Conservation (phyloP, 64 coral and sea anemone genomes). For the Stichodactyla helianthus region DNA sequence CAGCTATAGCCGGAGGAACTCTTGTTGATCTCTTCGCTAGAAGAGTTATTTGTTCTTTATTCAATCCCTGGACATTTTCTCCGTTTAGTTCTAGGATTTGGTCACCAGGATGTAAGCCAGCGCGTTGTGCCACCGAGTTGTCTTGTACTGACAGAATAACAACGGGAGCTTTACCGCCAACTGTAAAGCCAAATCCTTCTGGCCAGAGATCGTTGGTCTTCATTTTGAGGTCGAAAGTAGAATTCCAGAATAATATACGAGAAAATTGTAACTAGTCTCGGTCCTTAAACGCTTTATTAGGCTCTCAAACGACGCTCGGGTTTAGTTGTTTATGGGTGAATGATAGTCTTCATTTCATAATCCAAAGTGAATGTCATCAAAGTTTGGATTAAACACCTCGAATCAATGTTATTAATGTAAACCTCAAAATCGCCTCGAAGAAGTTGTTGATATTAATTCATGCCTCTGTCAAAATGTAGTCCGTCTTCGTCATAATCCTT, state of each 20-base stretch:
- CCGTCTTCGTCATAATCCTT: not conserved
- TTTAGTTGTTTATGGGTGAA: not conserved
- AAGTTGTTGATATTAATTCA: not conserved
- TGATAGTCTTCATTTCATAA: not conserved
- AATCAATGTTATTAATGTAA: not conserved
- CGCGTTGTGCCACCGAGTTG: constrained; percentile 85
- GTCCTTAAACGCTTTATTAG: not conserved
- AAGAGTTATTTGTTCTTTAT: constrained; percentile 78
- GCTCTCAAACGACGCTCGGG: not conserved
- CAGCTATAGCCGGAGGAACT: constrained; percentile 86
- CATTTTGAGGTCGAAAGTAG: constrained; percentile 15
- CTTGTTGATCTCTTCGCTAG: constrained; percentile 82
- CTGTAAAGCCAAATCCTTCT: constrained; percentile 78
- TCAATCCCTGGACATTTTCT: constrained; percentile 89
- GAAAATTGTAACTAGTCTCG: not conserved
- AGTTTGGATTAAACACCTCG: not conserved
- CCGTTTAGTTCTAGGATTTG: constrained; percentile 95
- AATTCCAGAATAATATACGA: not conserved
- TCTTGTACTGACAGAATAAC: constrained; percentile 80
- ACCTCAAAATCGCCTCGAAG: not conserved
- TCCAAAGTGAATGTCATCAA: not conserved
- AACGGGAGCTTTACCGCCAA: constrained; percentile 85
- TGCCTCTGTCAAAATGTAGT: not conserved
- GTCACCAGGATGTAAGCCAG: constrained; percentile 90
- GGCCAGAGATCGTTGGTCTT: constrained; percentile 90